Evolutionary conservation across 2,888 invertebrate species (phyloP).

Genomic region (Drosophila birchii): DNA sequence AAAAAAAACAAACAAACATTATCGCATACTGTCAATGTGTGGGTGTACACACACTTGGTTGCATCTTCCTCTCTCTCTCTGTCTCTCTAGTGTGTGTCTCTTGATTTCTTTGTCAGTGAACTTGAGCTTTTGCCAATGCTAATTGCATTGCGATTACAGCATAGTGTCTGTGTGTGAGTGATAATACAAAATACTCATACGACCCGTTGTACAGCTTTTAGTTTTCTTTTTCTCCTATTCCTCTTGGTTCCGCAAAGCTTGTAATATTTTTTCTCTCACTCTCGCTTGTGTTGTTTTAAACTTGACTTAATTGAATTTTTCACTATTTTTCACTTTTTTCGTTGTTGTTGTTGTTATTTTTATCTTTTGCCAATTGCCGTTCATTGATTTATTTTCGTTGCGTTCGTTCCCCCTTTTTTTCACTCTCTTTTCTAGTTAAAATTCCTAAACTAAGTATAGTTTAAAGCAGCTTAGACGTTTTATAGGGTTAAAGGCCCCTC

Average conservation of each 20-base stretch:
- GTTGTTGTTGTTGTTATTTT: constrained; percentile 47
- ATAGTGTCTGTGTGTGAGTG: constrained; percentile 61
- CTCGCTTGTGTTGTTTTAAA: constrained; percentile 60
- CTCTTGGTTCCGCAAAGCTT: constrained; percentile 62
- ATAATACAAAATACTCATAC: constrained; percentile 66
- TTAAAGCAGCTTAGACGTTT: not conserved
- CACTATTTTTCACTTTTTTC: constrained; percentile 40
- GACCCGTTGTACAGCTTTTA: constrained; percentile 43
- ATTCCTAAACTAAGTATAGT: constrained; percentile 11
- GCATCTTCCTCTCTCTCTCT: not conserved
- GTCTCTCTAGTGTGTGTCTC: constrained; percentile 6
- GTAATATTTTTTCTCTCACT: constrained; percentile 70
- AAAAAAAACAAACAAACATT: constrained; percentile 62
- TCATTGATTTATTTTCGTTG: constrained; percentile 66
- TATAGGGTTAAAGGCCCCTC: constrained; percentile 49
- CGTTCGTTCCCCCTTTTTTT: constrained; percentile 8
- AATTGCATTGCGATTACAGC: constrained; percentile 81
- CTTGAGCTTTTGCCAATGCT: constrained; percentile 78
- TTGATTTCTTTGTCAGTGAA: constrained; percentile 80
- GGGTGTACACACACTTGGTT: constrained; percentile 11
- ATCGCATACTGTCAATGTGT: constrained; percentile 59
- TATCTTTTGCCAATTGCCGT: constrained; percentile 57
- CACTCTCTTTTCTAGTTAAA: constrained; percentile 7
- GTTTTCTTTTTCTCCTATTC: constrained; percentile 18
- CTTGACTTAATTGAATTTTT: constrained; percentile 77